Conservation (phyloP, 2,888 invertebrate species). For the Poecilus cupreus region DNA sequence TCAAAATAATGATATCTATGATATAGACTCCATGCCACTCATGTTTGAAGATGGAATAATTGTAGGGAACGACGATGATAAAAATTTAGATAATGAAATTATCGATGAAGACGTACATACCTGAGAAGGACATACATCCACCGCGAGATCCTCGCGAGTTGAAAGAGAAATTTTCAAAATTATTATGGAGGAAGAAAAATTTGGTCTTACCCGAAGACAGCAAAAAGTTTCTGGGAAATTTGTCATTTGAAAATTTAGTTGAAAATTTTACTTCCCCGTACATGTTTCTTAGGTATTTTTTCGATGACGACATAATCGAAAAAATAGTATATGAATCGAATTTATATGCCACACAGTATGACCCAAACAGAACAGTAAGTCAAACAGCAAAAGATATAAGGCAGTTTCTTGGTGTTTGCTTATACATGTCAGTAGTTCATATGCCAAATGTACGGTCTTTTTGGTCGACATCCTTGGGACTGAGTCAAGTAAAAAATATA, state of each 20-base stretch:
- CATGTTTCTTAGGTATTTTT: neutral
- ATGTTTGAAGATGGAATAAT: neutral
- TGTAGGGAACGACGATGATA: too few relatives aligned
- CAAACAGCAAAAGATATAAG: slow-evolving; percentile 12
- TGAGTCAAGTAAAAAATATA: slow-evolving; percentile 15
- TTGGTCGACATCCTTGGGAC: slow-evolving; percentile 63
- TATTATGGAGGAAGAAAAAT: too few relatives aligned
- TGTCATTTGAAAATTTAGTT: neutral
- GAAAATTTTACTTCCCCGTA: neutral
- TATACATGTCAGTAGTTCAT: slow-evolving; percentile 64
- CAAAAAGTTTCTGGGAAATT: neutral
- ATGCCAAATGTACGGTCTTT: slow-evolving; percentile 63
- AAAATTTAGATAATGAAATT: too few relatives aligned
- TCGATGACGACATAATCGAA: neutral
- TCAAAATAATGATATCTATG: neutral
- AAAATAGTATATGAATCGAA: neutral
- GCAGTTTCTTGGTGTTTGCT: slow-evolving; percentile 61
- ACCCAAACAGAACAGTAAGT: neutral
- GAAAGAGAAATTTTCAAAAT: neutral
- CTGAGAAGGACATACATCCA: neutral
- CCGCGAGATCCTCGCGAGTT: neutral
- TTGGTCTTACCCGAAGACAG: neutral
- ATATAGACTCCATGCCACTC: neutral
- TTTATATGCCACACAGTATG: neutral
- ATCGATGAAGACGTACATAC: too few relatives aligned